phyloP scores from a whole-genome alignment of 2,888 invertebrate species.

The Phasia obesa region DNA sequence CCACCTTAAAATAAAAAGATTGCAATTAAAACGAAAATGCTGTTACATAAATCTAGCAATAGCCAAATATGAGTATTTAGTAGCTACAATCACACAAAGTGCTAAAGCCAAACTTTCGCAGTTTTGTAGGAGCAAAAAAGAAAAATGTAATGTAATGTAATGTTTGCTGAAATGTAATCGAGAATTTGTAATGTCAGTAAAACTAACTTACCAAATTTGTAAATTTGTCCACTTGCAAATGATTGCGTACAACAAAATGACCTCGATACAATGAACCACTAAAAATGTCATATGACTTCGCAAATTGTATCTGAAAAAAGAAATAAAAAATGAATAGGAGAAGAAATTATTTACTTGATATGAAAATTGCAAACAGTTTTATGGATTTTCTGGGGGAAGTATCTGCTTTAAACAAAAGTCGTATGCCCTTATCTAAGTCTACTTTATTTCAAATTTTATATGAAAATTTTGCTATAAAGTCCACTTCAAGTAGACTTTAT shows the following conservation, averaged over 20 bases:
- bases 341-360: constrained; percentile 31
- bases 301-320: constrained; percentile 79
- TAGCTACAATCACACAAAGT: too few species aligned
- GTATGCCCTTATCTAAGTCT: too few species aligned
- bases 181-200: constrained; percentile 19
- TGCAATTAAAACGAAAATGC: constrained; percentile 1
- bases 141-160: constrained; percentile 21
- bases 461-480: too few species aligned
- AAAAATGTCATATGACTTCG: constrained; percentile 81
- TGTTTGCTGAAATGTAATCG: constrained; percentile 26
- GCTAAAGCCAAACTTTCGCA: too few species aligned
- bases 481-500: too few species aligned
- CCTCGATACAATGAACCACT: constrained; percentile 80
- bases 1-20: constrained; percentile 75
- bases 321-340: constrained; percentile 37
- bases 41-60: background rate
- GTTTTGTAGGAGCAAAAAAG: constrained; percentile 20
- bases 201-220: constrained; percentile 80
- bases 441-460: too few species aligned
- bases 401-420: too few species aligned
- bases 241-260: constrained; percentile 81
- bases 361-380: constrained; percentile 27
- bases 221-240: constrained; percentile 81
- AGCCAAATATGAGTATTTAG: too few species aligned
- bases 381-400: constrained; percentile 23